Evolutionary conservation across 1,140 invertebrate species (phyloP).

Genomic region (Anagrus nilaparvatae): DNA sequence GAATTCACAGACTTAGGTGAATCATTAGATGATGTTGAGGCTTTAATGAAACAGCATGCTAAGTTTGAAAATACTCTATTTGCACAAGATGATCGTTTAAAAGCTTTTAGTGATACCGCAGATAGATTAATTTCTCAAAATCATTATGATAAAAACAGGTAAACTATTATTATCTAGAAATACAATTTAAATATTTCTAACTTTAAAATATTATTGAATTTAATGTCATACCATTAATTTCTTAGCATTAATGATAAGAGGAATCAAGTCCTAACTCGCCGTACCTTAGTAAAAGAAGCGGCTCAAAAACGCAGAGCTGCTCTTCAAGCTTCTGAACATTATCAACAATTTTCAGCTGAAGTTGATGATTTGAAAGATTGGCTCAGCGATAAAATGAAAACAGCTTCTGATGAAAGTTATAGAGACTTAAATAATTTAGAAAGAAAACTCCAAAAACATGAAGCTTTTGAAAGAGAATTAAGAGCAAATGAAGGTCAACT

Average conservation of each 20-base stretch:
- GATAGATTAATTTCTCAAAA: slow-evolving; percentile 70
- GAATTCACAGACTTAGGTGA: slow-evolving; percentile 82
- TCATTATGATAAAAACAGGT: slow-evolving; percentile 82
- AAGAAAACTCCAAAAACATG: slow-evolving; percentile 92
- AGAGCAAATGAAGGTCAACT: slow-evolving; percentile 84
- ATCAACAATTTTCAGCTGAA: slow-evolving; percentile 79
- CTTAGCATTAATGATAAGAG: slow-evolving; percentile 62
- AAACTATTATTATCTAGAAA: slow-evolving; percentile 32
- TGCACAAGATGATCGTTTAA: slow-evolving; percentile 87
- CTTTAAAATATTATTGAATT: slow-evolving; percentile 5
- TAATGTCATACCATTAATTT: slow-evolving; percentile 13
- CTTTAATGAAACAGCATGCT: slow-evolving; percentile 84
- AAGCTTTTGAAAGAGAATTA: slow-evolving; percentile 93
- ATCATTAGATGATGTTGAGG: slow-evolving; percentile 90
- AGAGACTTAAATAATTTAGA: slow-evolving; percentile 85
- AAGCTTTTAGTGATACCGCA: slow-evolving; percentile 76
- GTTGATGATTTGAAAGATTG: slow-evolving; percentile 79
- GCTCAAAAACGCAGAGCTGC: slow-evolving; percentile 61
- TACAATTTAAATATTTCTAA: slow-evolving; percentile 11
- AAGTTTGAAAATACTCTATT: slow-evolving; percentile 89
- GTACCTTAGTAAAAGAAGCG: slow-evolving; percentile 62
- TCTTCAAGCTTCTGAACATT: slow-evolving; percentile 67
- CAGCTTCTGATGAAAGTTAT: slow-evolving; percentile 87
- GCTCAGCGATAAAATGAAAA: slow-evolving; percentile 86
- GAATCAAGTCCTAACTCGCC: slow-evolving; percentile 62